Base-by-base conservation (phyloP, 2,113 vertebrate genomes). In the Vulpes lagopus region DNA sequence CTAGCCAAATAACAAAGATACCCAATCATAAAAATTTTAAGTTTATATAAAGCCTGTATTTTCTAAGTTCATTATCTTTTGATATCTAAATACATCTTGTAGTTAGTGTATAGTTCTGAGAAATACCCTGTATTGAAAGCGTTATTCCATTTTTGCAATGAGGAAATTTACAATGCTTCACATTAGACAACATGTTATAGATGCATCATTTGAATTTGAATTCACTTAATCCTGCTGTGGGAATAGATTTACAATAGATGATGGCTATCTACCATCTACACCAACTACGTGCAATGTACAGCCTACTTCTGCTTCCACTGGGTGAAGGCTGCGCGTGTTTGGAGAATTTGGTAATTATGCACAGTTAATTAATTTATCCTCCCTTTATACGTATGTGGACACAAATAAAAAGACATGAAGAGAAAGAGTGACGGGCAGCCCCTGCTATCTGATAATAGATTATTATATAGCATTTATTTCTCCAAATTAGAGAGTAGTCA, bases 161-260 rank as follows among this genome's bases (percentile, higher is more conserved):
- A 89, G 87, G 73, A 97, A 69, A 95, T 95, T 93, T 71, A 67
- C 87, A 91, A 30, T 73, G 67, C 43, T 65, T 96, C 96, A 64
- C 51, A 57, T 81, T 89, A 80, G 92, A 93, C 73, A 76, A 51
- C 55, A 90, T 92, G 78, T 96, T 90, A 88, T 89, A 82, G 84
- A 27, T 27, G 49, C 78, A 65, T 96, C 97, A 93, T 97, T 88
- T 87, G 96, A 98, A 98, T 87, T 0, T 0, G 95, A 98, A 96
- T 97, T 82, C 30, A 74, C 95, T 83, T 92, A 74, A 76, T 83
- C 92, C 86, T 93, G 84, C 65, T 97, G 88, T 88, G 96, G 89
- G 25, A 59, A 81, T 90, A 96, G 89, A 95, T 97, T 96, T 94
- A 96, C 81, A 93, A 89, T 87, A 0, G 5, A 51, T 17, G 16